A percentile compares a stretch with the other conserved stretches of the same genome.
Conservation (phyloP, 1,140 invertebrate species). For the Cydia fagiglandana region DNA sequence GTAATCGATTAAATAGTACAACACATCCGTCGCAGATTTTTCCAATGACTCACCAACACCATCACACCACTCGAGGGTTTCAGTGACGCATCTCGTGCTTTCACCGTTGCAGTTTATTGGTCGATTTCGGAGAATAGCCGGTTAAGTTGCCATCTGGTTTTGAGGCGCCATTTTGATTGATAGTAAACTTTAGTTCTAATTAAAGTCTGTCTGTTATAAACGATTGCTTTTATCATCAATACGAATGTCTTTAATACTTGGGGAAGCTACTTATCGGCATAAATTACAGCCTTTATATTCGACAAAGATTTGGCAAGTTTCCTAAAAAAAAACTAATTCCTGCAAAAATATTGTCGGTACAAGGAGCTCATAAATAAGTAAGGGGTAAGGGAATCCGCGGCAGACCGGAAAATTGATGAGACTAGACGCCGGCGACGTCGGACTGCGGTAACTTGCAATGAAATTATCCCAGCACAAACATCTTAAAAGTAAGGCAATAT, state of each 20-base stretch:
- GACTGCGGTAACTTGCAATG: background rate
- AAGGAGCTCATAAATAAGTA: background rate
- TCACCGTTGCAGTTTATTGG: background rate
- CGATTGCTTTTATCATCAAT: too few species aligned
- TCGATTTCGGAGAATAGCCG: background rate
- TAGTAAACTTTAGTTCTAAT: background rate
- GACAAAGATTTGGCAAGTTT: background rate
- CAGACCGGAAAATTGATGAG: conserved; percentile 50
- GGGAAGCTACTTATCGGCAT: too few species aligned
- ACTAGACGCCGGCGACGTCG: conserved; percentile 34
- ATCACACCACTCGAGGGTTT: conserved; percentile 13
- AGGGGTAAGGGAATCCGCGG: conserved; percentile 36
- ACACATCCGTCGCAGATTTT: conserved; percentile 15
- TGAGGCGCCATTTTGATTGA: background rate
- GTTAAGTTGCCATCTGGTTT: conserved; percentile 2
- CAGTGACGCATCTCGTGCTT: conserved; percentile 15
- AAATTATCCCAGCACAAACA: background rate
- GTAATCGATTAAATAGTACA: conserved; percentile 21
- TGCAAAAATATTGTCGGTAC: background rate
- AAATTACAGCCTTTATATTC: too few species aligned
- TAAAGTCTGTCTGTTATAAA: too few species aligned
- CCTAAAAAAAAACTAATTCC: background rate
- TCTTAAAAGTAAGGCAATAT: background rate
- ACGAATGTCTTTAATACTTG: too few species aligned
- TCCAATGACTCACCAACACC: conserved; percentile 7